Evolutionary conservation across 2,113 vertebrate species (phyloP).

Genomic region (Anolis carolinensis): DNA sequence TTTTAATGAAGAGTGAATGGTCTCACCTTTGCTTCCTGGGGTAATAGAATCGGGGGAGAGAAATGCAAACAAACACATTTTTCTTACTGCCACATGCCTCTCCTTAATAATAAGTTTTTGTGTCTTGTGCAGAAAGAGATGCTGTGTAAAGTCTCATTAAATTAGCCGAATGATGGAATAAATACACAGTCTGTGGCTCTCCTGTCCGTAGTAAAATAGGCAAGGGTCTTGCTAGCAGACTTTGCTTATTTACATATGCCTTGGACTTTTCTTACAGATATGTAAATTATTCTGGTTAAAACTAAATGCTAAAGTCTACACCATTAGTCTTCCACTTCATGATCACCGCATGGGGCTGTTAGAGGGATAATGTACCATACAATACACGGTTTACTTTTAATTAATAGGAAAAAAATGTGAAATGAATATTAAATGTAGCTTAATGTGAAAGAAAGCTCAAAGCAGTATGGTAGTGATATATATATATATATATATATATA

Average conservation of each 20-base stretch:
- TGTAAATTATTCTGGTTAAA: slow-evolving; percentile 94
- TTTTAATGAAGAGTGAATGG: slow-evolving; percentile 93
- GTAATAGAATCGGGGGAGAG: slow-evolving; percentile 85
- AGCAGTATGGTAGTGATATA: slow-evolving; percentile 72
- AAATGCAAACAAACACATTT: slow-evolving; percentile 93
- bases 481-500: not conserved
- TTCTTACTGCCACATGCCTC: slow-evolving; percentile 97
- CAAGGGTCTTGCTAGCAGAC: slow-evolving; percentile 80
- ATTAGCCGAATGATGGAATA: slow-evolving; percentile 92
- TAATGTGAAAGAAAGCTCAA: slow-evolving; percentile 89
- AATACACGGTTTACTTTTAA: slow-evolving; percentile 99
- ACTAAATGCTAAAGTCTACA: slow-evolving; percentile 99
- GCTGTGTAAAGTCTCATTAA: slow-evolving; percentile 94
- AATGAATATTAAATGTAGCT: slow-evolving; percentile 97
- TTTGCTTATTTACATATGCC: slow-evolving; percentile 97
- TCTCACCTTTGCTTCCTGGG: slow-evolving; percentile 95
- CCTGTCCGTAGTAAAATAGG: slow-evolving; percentile 79
- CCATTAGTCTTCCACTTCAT: slow-evolving; percentile 99
- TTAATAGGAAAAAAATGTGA: slow-evolving; percentile 97
- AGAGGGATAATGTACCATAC: slow-evolving; percentile 99
- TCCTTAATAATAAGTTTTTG: slow-evolving; percentile 97
- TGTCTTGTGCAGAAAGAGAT: slow-evolving; percentile 92
- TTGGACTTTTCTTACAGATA: slow-evolving; percentile 90
- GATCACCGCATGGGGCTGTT: slow-evolving; percentile 99
- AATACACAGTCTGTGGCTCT: slow-evolving; percentile 75